Evolutionary conservation across 2,797 vertebrate genomes (phyloP).

Genomic region (Thunnus albacares): DNA sequence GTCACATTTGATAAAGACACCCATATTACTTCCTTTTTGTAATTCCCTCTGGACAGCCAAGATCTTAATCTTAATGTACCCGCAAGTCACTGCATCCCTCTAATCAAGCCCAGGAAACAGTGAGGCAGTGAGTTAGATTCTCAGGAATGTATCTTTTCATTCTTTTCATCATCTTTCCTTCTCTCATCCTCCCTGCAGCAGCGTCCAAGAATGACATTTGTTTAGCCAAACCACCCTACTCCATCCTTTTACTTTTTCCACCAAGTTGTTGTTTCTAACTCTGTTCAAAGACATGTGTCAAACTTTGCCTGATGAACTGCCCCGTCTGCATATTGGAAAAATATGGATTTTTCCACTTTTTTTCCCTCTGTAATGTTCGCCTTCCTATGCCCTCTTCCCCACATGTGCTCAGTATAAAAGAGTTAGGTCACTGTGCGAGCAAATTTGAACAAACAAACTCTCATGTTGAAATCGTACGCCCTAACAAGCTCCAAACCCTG

Average conservation of each 20-base stretch:
- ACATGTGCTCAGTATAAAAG: slow-evolving; percentile 75
- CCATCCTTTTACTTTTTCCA: slow-evolving; percentile 65
- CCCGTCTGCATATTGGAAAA: slow-evolving; percentile 79
- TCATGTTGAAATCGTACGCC: slow-evolving; percentile 60
- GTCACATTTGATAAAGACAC: slow-evolving; percentile 71
- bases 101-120: slow-evolving; percentile 83
- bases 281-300: slow-evolving; percentile 77
- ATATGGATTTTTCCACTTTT: slow-evolving; percentile 71
- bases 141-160: slow-evolving; percentile 73
- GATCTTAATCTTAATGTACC: slow-evolving; percentile 78
- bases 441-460: slow-evolving; percentile 81
- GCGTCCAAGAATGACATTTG: slow-evolving; percentile 78
- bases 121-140: slow-evolving; percentile 61
- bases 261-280: slow-evolving; percentile 72
- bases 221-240: slow-evolving; percentile 73
- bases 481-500: slow-evolving; percentile 66
- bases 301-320: slow-evolving; percentile 72
- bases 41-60: slow-evolving; percentile 61
- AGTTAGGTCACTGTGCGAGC: slow-evolving; percentile 76
- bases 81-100: slow-evolving; percentile 68
- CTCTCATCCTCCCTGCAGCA: slow-evolving; percentile 67
- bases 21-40: slow-evolving; percentile 65
- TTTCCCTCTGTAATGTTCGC: slow-evolving; percentile 35
- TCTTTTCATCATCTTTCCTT: slow-evolving; percentile 76
- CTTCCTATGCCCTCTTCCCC: slow-evolving; percentile 63